Conservation (phyloP, 2,113 vertebrate genomes). For the Xiphophorus couchianus region DNA sequence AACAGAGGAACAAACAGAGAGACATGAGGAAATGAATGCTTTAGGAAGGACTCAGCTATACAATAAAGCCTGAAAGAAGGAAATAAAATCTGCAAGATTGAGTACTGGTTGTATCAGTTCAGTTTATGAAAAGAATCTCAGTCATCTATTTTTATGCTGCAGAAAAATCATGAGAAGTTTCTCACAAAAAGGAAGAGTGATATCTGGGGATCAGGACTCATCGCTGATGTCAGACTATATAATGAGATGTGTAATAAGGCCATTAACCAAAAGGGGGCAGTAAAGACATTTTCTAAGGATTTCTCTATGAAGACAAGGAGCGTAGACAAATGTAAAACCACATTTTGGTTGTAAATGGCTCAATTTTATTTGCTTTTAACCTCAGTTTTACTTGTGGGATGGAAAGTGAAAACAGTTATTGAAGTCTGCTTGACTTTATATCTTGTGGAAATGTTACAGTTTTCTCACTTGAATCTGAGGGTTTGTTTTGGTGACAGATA, state of each 20-base stretch:
- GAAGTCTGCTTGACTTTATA: background rate
- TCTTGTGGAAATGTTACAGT: background rate
- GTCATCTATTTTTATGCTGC: background rate
- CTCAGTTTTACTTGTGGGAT: constrained; percentile 27
- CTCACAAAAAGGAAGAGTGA: no score
- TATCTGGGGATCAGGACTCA: constrained; percentile 24
- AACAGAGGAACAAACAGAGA: background rate
- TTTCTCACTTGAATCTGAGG: background rate
- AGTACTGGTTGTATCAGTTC: background rate
- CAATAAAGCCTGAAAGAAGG: constrained; percentile 1
- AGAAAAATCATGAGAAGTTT: constrained; percentile 15
- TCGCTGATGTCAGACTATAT: constrained; percentile 75
- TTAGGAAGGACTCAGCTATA: background rate
- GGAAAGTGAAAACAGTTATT: background rate
- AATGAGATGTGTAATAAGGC: constrained; percentile 58
- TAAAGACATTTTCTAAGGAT: constrained; percentile 50
- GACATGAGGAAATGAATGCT: background rate
- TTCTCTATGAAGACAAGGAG: background rate
- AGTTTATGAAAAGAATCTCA: background rate
- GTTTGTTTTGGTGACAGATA: background rate
- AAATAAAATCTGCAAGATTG: background rate
- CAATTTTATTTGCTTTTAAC: constrained; percentile 26
- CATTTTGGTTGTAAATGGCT: constrained; percentile 30
- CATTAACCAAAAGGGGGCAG: constrained; percentile 70
- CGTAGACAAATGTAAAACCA: constrained; percentile 34